phyloP scores from a whole-genome alignment of 2,888 invertebrate species.

The Drosophila aldrichi region DNA sequence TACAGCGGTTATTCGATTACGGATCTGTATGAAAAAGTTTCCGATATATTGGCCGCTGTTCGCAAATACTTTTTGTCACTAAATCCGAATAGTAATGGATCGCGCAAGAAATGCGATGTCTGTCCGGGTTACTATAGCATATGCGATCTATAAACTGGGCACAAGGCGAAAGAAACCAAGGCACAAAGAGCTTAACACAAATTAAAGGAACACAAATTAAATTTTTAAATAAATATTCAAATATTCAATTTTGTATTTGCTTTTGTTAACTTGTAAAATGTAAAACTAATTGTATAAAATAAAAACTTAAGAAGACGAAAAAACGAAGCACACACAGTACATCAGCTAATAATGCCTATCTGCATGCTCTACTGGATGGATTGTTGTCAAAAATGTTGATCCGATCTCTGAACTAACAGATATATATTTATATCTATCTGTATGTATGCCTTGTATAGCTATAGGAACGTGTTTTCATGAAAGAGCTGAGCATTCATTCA shows the following conservation, averaged over 20 bases:
- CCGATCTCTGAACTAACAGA: conserved; percentile 4
- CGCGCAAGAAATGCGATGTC: conserved; percentile 35
- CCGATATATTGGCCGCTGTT: conserved; percentile 49
- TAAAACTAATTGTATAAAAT: conserved; percentile 46
- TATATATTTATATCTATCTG: background rate
- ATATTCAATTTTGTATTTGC: conserved; percentile 47
- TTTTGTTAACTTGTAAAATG: conserved; percentile 38
- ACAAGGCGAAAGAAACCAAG: conserved; percentile 1
- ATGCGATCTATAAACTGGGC: conserved; percentile 42
- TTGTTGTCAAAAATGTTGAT: background rate
- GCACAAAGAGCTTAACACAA: background rate
- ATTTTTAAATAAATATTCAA: conserved; percentile 51
- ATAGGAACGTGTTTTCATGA: conserved; percentile 32
- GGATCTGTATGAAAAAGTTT: conserved; percentile 8
- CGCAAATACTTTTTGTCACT: conserved; percentile 50
- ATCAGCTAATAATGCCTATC: conserved; percentile 13
- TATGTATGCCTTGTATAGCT: conserved; percentile 6
- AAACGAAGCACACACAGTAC: conserved; percentile 41
- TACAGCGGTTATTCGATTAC: background rate
- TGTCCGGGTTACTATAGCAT: conserved; percentile 63
- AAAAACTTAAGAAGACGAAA: conserved; percentile 57
- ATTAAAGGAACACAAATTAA: conserved; percentile 31
- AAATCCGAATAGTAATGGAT: conserved; percentile 52
- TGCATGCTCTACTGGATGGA: conserved; percentile 5
- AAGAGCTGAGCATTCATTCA: conserved; percentile 30